Percentiles rank a stretch among this genome's conserved stretches.
These are phyloP conservation scores for Acrocephalus scirpaceus DNA, from an alignment of 2,797 vertebrate species.

Conservation along the genomic window DNA sequence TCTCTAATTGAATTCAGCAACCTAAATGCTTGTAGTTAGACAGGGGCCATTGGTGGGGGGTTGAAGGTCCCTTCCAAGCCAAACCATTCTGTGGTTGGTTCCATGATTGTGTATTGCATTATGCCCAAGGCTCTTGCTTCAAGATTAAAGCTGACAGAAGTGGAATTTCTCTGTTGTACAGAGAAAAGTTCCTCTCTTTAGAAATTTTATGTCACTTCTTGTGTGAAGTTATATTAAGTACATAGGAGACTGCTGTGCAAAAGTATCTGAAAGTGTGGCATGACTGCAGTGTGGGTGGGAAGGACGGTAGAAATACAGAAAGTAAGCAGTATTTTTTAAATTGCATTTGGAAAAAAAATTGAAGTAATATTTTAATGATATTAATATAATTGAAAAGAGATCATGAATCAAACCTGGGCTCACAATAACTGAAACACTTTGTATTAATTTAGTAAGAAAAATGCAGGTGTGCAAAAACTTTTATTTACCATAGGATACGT, in stretches of 20 bases:
- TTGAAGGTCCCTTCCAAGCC: neutral
- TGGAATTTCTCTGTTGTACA: neutral
- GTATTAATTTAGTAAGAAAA: neutral
- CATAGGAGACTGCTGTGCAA: neutral
- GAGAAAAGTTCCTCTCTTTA: neutral
- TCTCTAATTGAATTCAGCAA: neutral
- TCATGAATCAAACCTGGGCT: neutral
- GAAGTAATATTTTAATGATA: neutral
- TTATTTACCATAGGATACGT: neutral
- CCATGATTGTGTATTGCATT: neutral
- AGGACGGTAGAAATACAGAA: neutral
- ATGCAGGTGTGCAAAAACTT: neutral
- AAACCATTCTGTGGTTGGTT: neutral
- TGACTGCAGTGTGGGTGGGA: neutral
- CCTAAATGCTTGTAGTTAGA: neutral
- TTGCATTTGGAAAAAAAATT: neutral
- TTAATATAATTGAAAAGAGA: neutral
- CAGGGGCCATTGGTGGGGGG: too few relatives aligned
- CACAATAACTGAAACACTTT: neutral
- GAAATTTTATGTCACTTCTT: neutral
- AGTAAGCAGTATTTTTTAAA: neutral
- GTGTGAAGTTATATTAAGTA: neutral
- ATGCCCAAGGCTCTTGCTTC: neutral
- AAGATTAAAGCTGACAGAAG: neutral
- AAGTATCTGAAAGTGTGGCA: neutral